Base-by-base conservation (phyloP, 2,797 vertebrate species). In the Enteromius unitaeniatus region DNA sequence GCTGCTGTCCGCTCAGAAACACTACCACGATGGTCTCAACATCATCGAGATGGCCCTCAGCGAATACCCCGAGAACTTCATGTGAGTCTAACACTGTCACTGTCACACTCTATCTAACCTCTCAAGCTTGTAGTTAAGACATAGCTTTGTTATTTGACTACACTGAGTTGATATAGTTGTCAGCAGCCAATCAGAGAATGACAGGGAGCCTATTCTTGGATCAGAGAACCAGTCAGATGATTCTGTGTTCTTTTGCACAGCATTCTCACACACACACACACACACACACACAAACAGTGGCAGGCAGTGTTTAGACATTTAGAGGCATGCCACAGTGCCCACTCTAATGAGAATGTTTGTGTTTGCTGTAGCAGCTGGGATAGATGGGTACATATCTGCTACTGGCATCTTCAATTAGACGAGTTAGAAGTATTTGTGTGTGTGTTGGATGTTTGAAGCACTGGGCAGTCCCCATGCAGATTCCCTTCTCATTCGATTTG, bases 1-100 rank as follows among this genome's bases (percentile, higher is more conserved):
- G 89, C 90, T 99, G 78, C 93, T 99, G 1, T 99, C 98, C 0
- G 97, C 98, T 1, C 98, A 99, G 93, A 99, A 99, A 90, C 98
- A 99, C 91, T 96, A 99, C 91, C 98, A 99, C 0, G 98, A 99
- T 3, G 97, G 94, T 15, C 95, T 99, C 87, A 99, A 97, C 90
- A 99, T 99, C 87, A 97, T 99, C n/a, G 98, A 99, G 92, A 99
- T 99, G 97, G 97, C 98, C 78, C 95, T 99, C 86, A 98, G 97
- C 0, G 98, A 99, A 93, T 99, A 99, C 84, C 98, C 98, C 0
- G 98, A 99, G 91, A 98, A 98, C 87, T 99, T 99, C 87, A 97
- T 97, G 97, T 99, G 85, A 96, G 96, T 93, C 53, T 11, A 53
- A 2, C 5, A 8, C 37, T 45, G n/a, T 37, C 64, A 14, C n/a